Evolutionary conservation across 1,140 invertebrate genomes (phyloP), one percentile per base, ranked within the genome.

Genomic region (Zaprionus vittiger): DNA sequence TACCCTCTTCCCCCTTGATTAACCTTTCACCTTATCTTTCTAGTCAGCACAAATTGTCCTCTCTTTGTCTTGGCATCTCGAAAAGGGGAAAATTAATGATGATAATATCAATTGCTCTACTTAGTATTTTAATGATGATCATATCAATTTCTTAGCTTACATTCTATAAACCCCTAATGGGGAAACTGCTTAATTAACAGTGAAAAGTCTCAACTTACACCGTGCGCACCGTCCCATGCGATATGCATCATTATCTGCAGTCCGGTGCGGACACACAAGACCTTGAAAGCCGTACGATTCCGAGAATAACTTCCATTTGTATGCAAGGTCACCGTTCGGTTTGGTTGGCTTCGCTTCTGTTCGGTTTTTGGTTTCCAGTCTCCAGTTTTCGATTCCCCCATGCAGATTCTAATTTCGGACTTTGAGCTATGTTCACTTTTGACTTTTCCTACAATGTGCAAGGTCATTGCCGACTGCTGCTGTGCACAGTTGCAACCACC

Each of bases 371-470:
- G 20, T 41, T 61, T 56, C 54, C 41, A 47, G n/a, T 47, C 41
- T 47, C 41, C 41, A 47, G 41, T 44, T 44, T 44, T n/a, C 5
- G 14, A 38, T 38, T 38, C 37, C 37, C 37, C 37, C 37, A 5
- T 38, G 37, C 37, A 20, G 52, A 44, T 49, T 70, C 49, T 63
- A 69, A 74, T 56, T 74, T 74, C 62, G 52, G 49, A 14, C 54
- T 54, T 61, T 55, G 41, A 47, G 17, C 62, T 24, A 12, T 26
- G 37, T 73, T 73, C 65, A 69, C 57, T 62, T 75, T 70, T 69
- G 65, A 69, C 72, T 74, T 69, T 71, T 59, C 22, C 31, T 1
- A 11, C 52, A 41, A 17, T 34, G 52, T 63, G 59, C 73, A 75
- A 75, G 73, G 73, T 71, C 67, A 63, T 52, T 52, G 47, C 20